Base-by-base conservation (phyloP, 2,888 invertebrate genomes). In the Aplocera efformata region DNA sequence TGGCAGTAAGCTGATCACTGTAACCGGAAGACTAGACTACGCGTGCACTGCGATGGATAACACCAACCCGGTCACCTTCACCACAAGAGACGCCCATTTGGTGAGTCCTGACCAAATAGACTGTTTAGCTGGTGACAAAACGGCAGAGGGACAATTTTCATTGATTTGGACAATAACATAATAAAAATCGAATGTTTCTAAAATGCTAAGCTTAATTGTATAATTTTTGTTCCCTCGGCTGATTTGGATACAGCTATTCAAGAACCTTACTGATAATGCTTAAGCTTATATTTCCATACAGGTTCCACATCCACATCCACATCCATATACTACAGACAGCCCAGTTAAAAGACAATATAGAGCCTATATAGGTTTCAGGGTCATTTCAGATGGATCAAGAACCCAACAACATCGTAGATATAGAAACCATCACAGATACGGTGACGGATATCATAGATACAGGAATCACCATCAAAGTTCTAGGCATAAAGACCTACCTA, bases 41-140 rank as follows among this genome's bases (percentile, higher is more conserved):
- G 92, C 94, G 70, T 97, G 97, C 74, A 94, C 94, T 7, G 93
- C 95, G 37, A 94, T 94, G 0, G 95, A 94, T 71, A 92, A 94
- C 10, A 94, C 94, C 38, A 96, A 97, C 76, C 97, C 98, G 0
- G 94, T 98, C 56, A 97, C 97, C 1, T 97, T 98, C 77, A 94
- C 96, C 47, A 96, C 97, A 1, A 92, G 94, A 52, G 96, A 97
- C 66, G 96, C 98, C 6, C 96, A 96, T 88, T 90, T 97, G 92
- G 96, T 96, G 81, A 92, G 93, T 48, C 1, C 17, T 30, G 86
- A n/a, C 24, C 30, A 25, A 31, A 40, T 25, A 8, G 20, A 42
- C 47, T 45, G 48, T 47, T 46, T 31, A 39, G 10, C 34, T 23
- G 23, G 27, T 34, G 28, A 44, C 40, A 44, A 32, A 40, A 21